Evolutionary conservation across 2,113 vertebrate genomes (phyloP).

Genomic region (Gymnorhina tibicen): DNA sequence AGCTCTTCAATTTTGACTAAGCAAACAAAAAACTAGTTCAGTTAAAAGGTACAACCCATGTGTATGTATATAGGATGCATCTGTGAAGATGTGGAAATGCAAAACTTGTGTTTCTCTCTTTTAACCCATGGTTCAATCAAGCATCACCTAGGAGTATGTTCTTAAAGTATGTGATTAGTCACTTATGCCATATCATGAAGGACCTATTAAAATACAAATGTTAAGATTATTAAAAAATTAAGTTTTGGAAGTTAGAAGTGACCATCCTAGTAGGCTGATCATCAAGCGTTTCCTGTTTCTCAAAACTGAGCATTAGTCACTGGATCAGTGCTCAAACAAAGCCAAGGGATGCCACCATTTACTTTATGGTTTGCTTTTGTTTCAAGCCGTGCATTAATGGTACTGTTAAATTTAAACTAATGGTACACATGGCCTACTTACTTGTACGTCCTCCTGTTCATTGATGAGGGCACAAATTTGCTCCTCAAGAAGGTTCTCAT

Average conservation of each 20-base stretch:
- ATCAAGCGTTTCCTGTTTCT: neutral
- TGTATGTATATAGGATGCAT: neutral
- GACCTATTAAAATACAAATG: neutral
- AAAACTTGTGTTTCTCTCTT: neutral
- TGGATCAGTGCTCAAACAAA: neutral
- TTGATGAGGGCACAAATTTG: slow-evolving; percentile 62
- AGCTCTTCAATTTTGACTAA: slow-evolving; percentile 73
- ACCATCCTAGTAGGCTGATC: neutral
- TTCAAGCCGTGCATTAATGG: neutral
- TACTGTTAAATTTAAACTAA: neutral
- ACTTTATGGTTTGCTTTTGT: neutral
- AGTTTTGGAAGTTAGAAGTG: neutral
- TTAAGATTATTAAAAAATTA: neutral
- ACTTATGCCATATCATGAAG: neutral
- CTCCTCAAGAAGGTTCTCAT: slow-evolving; percentile 80
- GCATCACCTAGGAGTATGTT: neutral
- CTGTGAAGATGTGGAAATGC: neutral
- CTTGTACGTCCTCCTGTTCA: slow-evolving; percentile 72
- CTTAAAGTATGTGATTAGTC: neutral
- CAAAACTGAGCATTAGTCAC: neutral
- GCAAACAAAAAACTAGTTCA: neutral
- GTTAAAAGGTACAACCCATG: neutral
- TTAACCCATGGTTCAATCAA: neutral
- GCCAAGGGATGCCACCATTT: neutral
- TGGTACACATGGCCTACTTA: neutral